Base-by-base conservation (phyloP, 2,888 invertebrate species). In the Spodoptera exigua region DNA sequence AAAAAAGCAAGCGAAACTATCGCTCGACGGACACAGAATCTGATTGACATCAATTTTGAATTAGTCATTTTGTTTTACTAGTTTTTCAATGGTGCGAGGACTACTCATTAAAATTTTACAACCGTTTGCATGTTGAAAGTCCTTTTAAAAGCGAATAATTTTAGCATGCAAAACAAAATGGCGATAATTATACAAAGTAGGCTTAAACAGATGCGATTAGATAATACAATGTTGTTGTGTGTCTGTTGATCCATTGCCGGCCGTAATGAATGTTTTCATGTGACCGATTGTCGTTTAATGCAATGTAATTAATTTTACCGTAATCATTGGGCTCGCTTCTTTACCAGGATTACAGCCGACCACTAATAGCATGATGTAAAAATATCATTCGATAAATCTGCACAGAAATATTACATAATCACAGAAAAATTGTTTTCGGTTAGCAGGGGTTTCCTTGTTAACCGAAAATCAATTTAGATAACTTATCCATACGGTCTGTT, bases 231-330 rank as follows among this genome's bases (percentile, higher is more conserved):
- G 66, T 57, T 71, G 58, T 69, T 75, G 62, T 75, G 63, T 67
- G 57, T 63, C 60, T 75, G 78, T 71, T 78, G 79, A 72, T 78
- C 68, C 79, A 74, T 78, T 71, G 61, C 72, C 51, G 56, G 45
- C 21, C 21, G 67, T 71, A 74, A 74, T 78, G 51, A 78, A 62
- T 78, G 78, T 75, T 75, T 66, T 66, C 58, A 71, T 74, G 58
- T 63, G 62, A 55, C 66, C 47, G 53, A 63, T 47, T 52, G 71
- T 70, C 55, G 67, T 61, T 70, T 78, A 70, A 66, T 70, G 48
- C 60, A 66, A 62, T 71, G 72, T 61, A 76, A 72, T 73, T 55
- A 65, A 66, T 75, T 70, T 58, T 49, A 55, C 46, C 44, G 57
- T 48, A 49, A 63, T 70, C 37, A 57, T 44, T 18, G 41, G 52